Evolutionary conservation across 64 coral and sea anemone species (phyloP), one percentile per base, ranked within the genome.

Genomic region (Montipora cactus): DNA sequence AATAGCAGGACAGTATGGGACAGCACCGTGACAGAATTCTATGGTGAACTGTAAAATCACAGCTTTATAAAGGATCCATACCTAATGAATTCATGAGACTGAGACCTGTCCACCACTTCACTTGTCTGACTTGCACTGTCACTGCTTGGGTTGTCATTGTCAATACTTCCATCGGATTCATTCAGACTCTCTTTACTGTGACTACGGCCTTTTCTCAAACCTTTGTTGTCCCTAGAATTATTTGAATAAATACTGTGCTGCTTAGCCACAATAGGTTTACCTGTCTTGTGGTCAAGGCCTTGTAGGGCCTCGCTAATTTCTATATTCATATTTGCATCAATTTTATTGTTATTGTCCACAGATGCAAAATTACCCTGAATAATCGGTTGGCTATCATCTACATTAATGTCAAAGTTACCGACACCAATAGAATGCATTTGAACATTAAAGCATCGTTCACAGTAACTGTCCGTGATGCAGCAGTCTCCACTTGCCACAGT

Each of bases 101-200:
- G 79, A 62, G 93, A 74, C 15, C 76, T 84, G 16, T 89, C 89
- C n/a, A 74, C 69, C 28, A 73, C 64, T 67, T 98, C 96, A 76
- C 96, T 98, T 59, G 94, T 77, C 49, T 98, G 96, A 49, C 96
- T 93, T 46, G 93, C 62, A 46, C 93, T 98, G 71, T 98, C 96
- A 25, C 96, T 98, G 83, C 96, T 98, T 7, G 93, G 93, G 23
- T 98, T 98, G 61, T 98, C 96, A 50, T 98, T 93, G 62, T 98
- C 96, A 72, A 98, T 98, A 75, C 92, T 94, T 14, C 88, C 91
- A 67, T 98, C 96, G 7, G 96, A 98, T 49, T 92, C 96, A 23
- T 87, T 19, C 13, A 90, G 68, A 59, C 86, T 84, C 47, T 86
- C 82, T 50, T 86, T 86, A 46, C 82, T 86, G 64, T 72, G 45